phyloP scores from a whole-genome alignment of 2,888 invertebrate species.

The Macaria notata region DNA sequence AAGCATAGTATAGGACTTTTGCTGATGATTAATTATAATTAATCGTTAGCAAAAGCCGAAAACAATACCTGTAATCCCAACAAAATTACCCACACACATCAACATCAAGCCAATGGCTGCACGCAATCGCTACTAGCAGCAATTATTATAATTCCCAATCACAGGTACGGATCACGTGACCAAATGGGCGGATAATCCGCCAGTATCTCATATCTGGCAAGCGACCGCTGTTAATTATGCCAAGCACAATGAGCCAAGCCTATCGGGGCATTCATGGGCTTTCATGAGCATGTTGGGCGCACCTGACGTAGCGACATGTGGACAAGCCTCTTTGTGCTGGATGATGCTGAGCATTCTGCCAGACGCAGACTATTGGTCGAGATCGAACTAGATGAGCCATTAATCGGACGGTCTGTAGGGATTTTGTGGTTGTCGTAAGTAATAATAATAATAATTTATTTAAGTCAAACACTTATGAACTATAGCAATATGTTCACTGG shows the following conservation, averaged over 20 bases:
- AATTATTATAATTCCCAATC: conserved; percentile 1
- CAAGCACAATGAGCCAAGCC: conserved; percentile 60
- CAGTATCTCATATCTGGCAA: conserved; percentile 15
- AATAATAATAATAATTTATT: no score
- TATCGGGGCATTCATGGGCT: conserved; percentile 45
- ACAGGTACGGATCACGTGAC: not conserved
- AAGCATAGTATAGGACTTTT: no score
- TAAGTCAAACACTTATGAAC: no score
- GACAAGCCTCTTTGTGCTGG: conserved; percentile 65
- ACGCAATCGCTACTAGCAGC: not conserved
- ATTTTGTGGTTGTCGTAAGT: not conserved
- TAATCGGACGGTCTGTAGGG: conserved; percentile 23
- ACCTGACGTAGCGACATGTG: conserved; percentile 47
- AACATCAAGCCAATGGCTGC: not conserved
- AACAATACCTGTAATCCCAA: no score
- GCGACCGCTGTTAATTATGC: conserved; percentile 55
- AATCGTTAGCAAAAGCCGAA: no score
- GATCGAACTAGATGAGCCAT: conserved; percentile 38
- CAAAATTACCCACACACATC: no score
- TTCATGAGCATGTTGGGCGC: conserved; percentile 46
- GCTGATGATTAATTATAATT: no score
- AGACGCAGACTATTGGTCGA: conserved; percentile 40
- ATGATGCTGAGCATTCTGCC: conserved; percentile 37
- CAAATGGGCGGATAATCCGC: conserved; percentile 5
- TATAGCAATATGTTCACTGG: no score